Base-by-base conservation (phyloP, 2,113 vertebrate genomes). In the Chelonoidis abingdonii region DNA sequence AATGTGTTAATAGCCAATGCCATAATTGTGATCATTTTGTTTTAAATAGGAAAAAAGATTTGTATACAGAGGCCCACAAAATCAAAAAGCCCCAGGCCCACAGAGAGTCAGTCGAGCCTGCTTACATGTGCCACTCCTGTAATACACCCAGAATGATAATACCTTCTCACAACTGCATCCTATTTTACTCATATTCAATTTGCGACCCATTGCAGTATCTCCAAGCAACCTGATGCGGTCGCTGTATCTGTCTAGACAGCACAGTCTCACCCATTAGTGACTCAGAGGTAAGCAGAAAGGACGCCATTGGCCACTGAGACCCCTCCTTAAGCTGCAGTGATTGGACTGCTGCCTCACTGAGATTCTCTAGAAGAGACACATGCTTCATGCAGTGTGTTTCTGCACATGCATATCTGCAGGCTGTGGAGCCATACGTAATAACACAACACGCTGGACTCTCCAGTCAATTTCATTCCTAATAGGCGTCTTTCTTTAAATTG, bases 361-460 rank as follows among this genome's bases (percentile, higher is more conserved):
- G 1, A 0, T 13, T 13, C 25, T 56, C 19, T 1, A 80, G 54
- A 56, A 82, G 81, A 75, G 72, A 16, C 65, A 56, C 31, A 52
- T 16, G 85, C 76, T 19, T 56, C 52, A 35, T 65, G 11, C 87
- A 52, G 1, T 7, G 78, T 86, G 69, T 56, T 65, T 38, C 56
- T 21, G 16, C 90, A 75, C 2, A 0, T 75, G 85, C 81, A 90
- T 54, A 62, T 84, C 90, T 35, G 25, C 31, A 80, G 81, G 59
- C 87, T 81, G 31, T 82, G 53, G 92, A 92, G 92, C 89, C 95
- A 92, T 22, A 88, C 79, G 19, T 22, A 10, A 84, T 11, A 53
- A 84, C 24, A 88, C 80, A 59, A 87, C 9, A 72, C 50, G 84
- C 85, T 86, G 16, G 86, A 50, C 52, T 76, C 78, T 83, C 52